A percentile compares a stretch with the other conserved stretches of the same genome.
phyloP scores from a whole-genome alignment of 2,888 invertebrate species.

The Heteromyza rotundicornis region DNA sequence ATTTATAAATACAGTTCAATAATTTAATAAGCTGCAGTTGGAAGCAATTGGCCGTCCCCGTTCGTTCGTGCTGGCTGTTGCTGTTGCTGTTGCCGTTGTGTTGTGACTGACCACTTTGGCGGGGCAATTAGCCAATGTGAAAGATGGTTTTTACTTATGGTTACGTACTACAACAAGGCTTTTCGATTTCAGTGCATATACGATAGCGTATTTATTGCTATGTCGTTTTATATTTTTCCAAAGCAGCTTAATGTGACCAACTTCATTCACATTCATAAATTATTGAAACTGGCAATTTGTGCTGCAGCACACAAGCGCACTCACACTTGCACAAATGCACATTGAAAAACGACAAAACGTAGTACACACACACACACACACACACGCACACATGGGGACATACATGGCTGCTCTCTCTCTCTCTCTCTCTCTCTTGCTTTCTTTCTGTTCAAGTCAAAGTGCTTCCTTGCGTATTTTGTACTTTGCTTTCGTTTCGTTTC shows the following conservation, averaged over 20 bases:
- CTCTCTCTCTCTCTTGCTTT: no score
- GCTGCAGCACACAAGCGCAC: conserved; percentile 8
- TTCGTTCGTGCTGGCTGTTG: not conserved
- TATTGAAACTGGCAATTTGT: conserved; percentile 34
- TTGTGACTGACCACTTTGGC: not conserved
- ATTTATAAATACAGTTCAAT: conserved; percentile 1
- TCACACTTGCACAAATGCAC: not conserved
- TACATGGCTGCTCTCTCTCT: conserved; percentile 4
- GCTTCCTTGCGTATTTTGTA: not conserved
- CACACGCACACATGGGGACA: conserved; percentile 4
- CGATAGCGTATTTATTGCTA: not conserved
- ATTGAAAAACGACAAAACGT: not conserved
- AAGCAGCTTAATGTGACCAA: conserved; percentile 22
- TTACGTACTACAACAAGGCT: no score
- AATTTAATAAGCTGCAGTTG: not conserved
- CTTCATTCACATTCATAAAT: conserved; percentile 32
- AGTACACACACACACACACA: not conserved
- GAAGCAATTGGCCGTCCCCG: no score
- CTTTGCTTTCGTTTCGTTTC: not conserved
- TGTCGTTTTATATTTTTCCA: not conserved
- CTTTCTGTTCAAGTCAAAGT: no score
- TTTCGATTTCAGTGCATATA: not conserved
- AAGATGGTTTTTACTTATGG: not conserved
- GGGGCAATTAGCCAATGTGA: conserved; percentile 19
- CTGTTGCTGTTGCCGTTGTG: not conserved